phyloP scores from a whole-genome alignment of 1,140 invertebrate species.

The Drosophila rufa region DNA sequence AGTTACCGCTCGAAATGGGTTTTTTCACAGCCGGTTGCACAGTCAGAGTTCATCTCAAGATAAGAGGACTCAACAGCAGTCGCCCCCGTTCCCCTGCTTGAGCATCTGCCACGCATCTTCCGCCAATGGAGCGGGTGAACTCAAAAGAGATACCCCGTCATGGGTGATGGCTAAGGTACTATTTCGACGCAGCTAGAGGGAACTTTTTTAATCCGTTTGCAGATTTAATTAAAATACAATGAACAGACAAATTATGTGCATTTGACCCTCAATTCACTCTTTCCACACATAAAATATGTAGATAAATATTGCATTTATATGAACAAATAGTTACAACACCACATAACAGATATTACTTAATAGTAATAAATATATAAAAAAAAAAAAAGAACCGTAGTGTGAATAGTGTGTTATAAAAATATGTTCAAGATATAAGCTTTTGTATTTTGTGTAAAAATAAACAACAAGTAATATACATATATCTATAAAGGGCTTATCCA shows the following conservation, averaged over 20 bases:
- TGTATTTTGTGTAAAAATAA: no score
- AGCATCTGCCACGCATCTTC: constrained; percentile 11
- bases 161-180: constrained; percentile 5
- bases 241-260: no score
- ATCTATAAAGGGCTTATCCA: no score
- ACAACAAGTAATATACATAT: no score
- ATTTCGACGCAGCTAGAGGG: not conserved
- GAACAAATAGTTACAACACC: no score
- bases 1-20: constrained; percentile 38
- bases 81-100: not conserved
- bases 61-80: constrained; percentile 27
- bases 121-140: not conserved
- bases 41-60: constrained; percentile 50
- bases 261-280: not conserved
- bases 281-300: not conserved
- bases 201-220: constrained; percentile 2
- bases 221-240: constrained; percentile 10
- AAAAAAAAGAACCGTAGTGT: no score
- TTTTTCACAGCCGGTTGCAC: constrained; percentile 50
- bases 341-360: no score
- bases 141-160: constrained; percentile 6
- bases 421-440: no score
- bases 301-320: not conserved
- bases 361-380: no score
- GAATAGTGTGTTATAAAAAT: no score